Base-by-base conservation (phyloP, 1,140 invertebrate species). In the Dermatophagoides farinae region DNA sequence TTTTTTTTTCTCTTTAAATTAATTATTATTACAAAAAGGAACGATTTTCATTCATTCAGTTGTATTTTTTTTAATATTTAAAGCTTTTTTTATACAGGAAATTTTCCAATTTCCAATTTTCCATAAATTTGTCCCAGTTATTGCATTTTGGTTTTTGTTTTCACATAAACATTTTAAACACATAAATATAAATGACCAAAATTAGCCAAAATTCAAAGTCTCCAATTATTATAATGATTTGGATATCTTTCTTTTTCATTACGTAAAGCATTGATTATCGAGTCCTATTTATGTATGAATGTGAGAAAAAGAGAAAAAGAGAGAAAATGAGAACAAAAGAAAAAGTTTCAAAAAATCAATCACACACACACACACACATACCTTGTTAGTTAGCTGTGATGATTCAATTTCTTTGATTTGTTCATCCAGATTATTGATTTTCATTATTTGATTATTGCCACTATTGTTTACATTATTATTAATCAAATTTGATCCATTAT, bases 211-310 rank as follows among this genome's bases (percentile, higher is more conserved):
- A 31, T 54, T 69, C 76, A 84, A 77, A 78, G 82, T 76, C 76
- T 82, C 80, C 75, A 86, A 71, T 81, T 60, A 23, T 60, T 60
- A 49, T 60, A 84, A 70, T 82, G 81, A 78, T 75, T 84, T 79
- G 80, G 82, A 76, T 77, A 83, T 77, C 81, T 82, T 82, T 79
- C 81, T 80, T 79, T 84, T 82, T 82, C 82, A 75, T 77, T 80
- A 77, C 78, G 80, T 69, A 82, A 80, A 74, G 79, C 82, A 76
- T 80, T 81, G 77, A 83, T 84, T 79, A 82, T 81, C 76, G 80
- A 85, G 80, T 80, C 82, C 71, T 70, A n/a, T n/a, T n/a, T n/a
- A n/a, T n/a, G n/a, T n/a, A n/a, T n/a, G 59, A 37, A 65, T 62
- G n/a, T 64, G 62, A 60, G 62, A 62, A 57, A 61, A 61, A 62